Evolutionary conservation across 2,797 vertebrate species (phyloP), one percentile per base, ranked within the genome.

Genomic region (Crocodylus rhombifer): DNA sequence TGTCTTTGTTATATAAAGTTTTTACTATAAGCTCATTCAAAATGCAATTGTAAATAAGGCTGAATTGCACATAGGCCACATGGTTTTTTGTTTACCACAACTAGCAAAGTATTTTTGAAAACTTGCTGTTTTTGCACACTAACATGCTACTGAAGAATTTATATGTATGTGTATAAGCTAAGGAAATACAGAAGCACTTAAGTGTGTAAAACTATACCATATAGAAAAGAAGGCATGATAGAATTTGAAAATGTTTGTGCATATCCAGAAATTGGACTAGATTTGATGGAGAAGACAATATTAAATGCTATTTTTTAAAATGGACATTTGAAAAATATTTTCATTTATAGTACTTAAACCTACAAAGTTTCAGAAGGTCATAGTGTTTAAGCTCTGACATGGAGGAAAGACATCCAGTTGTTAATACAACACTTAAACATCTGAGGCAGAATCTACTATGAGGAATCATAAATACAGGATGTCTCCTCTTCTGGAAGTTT

Each of bases 141-240:
- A n/a, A 14, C 5, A 8, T 13, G 55, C 56, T 25, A n/a, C 61
- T 64, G 14, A 55, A 82, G 16, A 20, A 16, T 16, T 61, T 13
- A 15, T 30, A 15, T 0, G 5, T 5, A 14, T 20, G 4, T 12
- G 4, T 16, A 13, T 13, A 12, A 7, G 25, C 25, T 62, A 10
- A 77, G 14, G 3, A 26, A 28, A 1, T 17, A 33, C 8, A 42
- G 42, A 42, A 42, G 42, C 42, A 42, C 42, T 42, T 42, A 42
- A 42, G 42, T 42, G 13, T 42, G 42, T 25, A 42, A 36, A 14
- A 21, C 14, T 25, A 14, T 26, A 73, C 6, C 14, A 25, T 21
- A 36, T 33, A 42, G 69, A 51, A 42, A 73, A 73, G 69, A 73
- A 73, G 36, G 36, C 69, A 73, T 33, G 36, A 51, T 71, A 23